Evolutionary conservation across 2,888 invertebrate species (phyloP).

Genomic region (Globia sparganii): DNA sequence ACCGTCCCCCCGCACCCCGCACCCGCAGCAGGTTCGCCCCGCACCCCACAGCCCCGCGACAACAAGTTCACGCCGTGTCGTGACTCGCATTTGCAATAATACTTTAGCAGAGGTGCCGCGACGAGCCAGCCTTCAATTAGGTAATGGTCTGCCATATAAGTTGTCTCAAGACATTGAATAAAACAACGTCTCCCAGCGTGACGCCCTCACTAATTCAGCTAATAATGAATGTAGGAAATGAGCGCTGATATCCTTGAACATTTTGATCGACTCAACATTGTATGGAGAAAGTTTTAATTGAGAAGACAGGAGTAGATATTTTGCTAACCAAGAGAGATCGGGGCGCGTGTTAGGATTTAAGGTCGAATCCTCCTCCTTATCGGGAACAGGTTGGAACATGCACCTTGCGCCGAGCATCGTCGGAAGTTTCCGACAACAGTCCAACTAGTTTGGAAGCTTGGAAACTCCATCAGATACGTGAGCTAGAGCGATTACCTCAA

Average conservation of each 20-base stretch:
- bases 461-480: constrained; percentile 89
- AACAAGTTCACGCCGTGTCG: constrained; percentile 83
- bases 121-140: constrained; percentile 79
- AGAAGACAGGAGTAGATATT: constrained; percentile 74
- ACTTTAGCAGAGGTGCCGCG: constrained; percentile 72
- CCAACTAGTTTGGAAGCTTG: constrained; percentile 89
- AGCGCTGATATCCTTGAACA: constrained; percentile 38
- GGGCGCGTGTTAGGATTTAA: constrained; percentile 84
- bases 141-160: constrained; percentile 74
- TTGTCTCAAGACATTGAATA: constrained; percentile 74
- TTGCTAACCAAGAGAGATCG: constrained; percentile 70
- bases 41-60: constrained; percentile 63
- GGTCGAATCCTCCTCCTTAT: constrained; percentile 84
- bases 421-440: constrained; percentile 86
- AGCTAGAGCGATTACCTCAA: constrained; percentile 84
- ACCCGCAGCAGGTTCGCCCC: constrained; percentile 22
- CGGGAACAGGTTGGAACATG: constrained; percentile 84
- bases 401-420: constrained; percentile 82
- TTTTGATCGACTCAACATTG: constrained; percentile 54
- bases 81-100: constrained; percentile 84
- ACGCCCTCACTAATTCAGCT: constrained; percentile 59
- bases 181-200: constrained; percentile 64
- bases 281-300: constrained; percentile 82
- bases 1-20: constrained; percentile 64
- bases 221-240: constrained; percentile 53